Base-by-base conservation (phyloP, 2,113 vertebrate genomes). In the Microcebus murinus region DNA sequence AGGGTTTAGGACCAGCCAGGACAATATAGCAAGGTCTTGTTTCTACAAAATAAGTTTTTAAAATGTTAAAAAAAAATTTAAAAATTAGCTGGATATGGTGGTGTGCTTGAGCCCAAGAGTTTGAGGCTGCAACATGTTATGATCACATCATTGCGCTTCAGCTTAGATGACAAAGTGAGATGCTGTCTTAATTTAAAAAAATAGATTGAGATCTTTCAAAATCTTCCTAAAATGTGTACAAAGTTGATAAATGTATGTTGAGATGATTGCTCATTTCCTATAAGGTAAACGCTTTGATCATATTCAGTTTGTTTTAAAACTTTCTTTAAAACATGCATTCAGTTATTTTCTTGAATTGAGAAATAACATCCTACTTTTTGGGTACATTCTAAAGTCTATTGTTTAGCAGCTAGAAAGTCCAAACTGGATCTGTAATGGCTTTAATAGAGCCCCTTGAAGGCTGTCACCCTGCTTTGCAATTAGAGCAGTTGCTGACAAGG, bases 161-260 rank as follows among this genome's bases (percentile, higher is more conserved):
- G 61, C 25, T 61, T 27, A 10, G 59, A 27, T 11, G 25, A 61
- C 59, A 61, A 4, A 61, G 25, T 11, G 25, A 61, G 59, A 61
- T 27, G 25, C 25, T 61, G 59, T 27, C 25, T 61, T 61, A 27
- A 61, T 61, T 27, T 1, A 61, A 61, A 27, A 61, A 27, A 12
- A 57, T 87, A 92, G 74, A 71, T 29, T 91, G 50, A 96, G 96
- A 94, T 86, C 57, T 92, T 50, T 94, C 61, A 68, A 92, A 97
- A 73, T 93, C 59, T 97, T 94, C 67, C 89, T 74, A 82, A 92
- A 91, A 48, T 95, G 11, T 82, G 8, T 94, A 8, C 27, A 79
- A 52, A 86, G 31, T 52, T 79, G 76, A 82, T 45, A 91, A 87
- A 87, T 90, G 25, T 88, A 68, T 31, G 0, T 71, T 42, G 9